Percentiles rank a stretch among this genome's conserved stretches.
These are phyloP conservation scores for Galerucella pusilla DNA, from an alignment of 2,888 invertebrate genomes.

Conservation along the genomic window DNA sequence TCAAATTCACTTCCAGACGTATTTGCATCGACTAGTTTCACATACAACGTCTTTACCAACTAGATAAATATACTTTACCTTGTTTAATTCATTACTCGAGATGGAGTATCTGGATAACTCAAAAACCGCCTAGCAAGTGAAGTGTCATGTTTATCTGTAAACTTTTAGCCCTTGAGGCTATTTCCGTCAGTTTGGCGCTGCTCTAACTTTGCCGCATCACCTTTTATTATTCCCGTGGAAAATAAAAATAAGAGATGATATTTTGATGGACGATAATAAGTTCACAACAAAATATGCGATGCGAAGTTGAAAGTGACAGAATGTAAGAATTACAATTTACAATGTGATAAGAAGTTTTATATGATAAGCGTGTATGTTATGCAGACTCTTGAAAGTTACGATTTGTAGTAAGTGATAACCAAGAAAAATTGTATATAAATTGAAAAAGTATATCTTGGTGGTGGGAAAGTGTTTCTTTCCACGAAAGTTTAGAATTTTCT, in stretches of 20 bases:
- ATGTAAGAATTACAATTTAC: neutral
- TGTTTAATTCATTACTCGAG: conserved; percentile 6
- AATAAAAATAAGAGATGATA: conserved; percentile 39
- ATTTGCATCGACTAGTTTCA: neutral
- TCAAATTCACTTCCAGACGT: too few species aligned
- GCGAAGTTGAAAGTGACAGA: conserved; percentile 14
- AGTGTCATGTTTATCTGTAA: conserved; percentile 41
- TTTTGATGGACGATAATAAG: conserved; percentile 44
- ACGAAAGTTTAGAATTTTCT: too few species aligned
- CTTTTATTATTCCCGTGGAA: conserved; percentile 37
- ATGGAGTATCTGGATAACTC: conserved; percentile 10
- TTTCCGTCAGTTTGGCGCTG: conserved; percentile 28
- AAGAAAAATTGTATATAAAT: too few species aligned
- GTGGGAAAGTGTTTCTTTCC: too few species aligned
- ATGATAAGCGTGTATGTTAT: neutral
- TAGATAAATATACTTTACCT: neutral
- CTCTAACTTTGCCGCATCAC: conserved; percentile 36
- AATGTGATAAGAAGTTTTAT: neutral
- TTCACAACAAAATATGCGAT: conserved; percentile 27
- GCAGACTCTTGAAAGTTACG: too few species aligned
- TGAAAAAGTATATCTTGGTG: too few species aligned
- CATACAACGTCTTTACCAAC: neutral
- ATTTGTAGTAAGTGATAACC: too few species aligned
- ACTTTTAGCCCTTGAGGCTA: conserved; percentile 29
- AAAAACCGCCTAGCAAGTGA: conserved; percentile 22